These are phyloP conservation scores for Tineola bisselliella DNA, from an alignment of 2,888 invertebrate species.

Conservation along the genomic window DNA sequence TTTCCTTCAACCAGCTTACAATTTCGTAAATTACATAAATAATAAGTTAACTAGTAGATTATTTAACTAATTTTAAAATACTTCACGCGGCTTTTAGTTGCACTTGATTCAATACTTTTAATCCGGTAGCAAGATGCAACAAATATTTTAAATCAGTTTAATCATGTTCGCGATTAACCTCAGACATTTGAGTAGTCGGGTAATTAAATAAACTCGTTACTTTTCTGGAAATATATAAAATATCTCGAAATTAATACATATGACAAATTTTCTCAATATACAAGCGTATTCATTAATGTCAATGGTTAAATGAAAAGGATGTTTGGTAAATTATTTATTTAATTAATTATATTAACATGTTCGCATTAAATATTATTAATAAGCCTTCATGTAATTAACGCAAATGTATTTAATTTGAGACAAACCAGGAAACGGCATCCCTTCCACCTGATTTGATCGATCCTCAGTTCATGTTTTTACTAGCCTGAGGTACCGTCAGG, in stretches of 20 bases:
- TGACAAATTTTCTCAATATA: too few species aligned
- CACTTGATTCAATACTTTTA: too few species aligned
- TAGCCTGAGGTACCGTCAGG: slow-evolving; percentile 37
- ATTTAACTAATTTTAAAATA: too few species aligned
- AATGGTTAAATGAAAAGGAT: slow-evolving; percentile 12
- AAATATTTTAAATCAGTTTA: too few species aligned
- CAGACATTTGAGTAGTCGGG: too few species aligned
- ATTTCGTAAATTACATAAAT: background rate
- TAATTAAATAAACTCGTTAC: too few species aligned
- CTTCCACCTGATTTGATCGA: slow-evolving; percentile 46
- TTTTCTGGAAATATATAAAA: too few species aligned
- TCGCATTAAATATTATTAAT: background rate
- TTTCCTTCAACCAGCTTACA: background rate
- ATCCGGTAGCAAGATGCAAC: too few species aligned
- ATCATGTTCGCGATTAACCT: too few species aligned
- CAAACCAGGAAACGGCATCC: background rate
- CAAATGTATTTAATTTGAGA: background rate
- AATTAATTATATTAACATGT: background rate
- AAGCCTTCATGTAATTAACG: background rate
- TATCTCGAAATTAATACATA: background rate
- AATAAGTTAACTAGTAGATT: too few species aligned
- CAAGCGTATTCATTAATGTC: too few species aligned
- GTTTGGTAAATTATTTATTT: background rate
- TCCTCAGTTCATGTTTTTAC: slow-evolving; percentile 26
- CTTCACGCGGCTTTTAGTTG: too few species aligned